phyloP scores from a whole-genome alignment of 2,888 invertebrate genomes.

The Byasa hedistus region DNA sequence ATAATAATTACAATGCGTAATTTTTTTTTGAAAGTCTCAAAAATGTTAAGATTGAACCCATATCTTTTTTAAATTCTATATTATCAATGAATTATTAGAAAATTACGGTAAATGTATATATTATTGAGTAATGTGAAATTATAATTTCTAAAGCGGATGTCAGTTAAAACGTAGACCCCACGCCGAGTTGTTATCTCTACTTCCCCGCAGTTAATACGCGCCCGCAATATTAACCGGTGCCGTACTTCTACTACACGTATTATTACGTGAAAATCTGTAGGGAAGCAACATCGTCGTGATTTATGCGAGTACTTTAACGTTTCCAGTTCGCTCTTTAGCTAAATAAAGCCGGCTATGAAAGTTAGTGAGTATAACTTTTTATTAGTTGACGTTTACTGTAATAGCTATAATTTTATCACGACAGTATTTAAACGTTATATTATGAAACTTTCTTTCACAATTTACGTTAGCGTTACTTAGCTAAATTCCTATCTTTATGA shows the following conservation, averaged over 20 bases:
- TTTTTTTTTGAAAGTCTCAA: too few relatives aligned
- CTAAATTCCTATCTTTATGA: too few relatives aligned
- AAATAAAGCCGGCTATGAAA: conserved; percentile 21
- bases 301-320: conserved; percentile 31
- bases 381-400: conserved; percentile 24
- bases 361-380: conserved; percentile 20
- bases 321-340: conserved; percentile 25
- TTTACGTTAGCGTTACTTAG: neutral
- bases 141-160: too few relatives aligned
- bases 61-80: too few relatives aligned
- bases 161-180: neutral
- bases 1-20: too few relatives aligned
- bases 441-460: neutral
- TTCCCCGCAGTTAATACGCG: conserved; percentile 24
- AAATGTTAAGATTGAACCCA: too few relatives aligned
- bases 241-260: conserved; percentile 32
- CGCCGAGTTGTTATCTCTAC: conserved; percentile 22
- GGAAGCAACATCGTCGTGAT: conserved; percentile 34
- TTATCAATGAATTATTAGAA: too few relatives aligned
- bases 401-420: conserved; percentile 3
- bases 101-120: too few relatives aligned
- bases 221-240: conserved; percentile 28
- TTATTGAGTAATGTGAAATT: too few relatives aligned
- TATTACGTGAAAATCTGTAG: conserved; percentile 46
- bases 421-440: neutral